Conservation (phyloP, 2,888 invertebrate genomes). For the Torymus texanus region DNA sequence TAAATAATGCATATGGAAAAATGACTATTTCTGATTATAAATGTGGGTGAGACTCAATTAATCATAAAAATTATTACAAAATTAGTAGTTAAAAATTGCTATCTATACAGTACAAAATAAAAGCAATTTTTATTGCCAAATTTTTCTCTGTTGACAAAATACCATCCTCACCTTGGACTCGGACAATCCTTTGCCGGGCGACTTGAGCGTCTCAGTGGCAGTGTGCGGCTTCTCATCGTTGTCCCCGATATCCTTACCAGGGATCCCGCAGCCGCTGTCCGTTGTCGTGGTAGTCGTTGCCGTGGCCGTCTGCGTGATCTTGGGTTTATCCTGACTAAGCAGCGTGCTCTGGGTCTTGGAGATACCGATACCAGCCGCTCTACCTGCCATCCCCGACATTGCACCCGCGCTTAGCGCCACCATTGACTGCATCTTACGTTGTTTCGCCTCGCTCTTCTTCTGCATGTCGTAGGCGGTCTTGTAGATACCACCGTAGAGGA, state of each 20-base stretch:
- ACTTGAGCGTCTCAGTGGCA: conserved; percentile 12
- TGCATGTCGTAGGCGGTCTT: conserved; percentile 98
- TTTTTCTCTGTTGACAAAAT: too few species aligned
- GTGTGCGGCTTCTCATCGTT: conserved; percentile 71
- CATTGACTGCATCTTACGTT: conserved; percentile 96
- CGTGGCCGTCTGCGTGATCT: conserved; percentile 69
- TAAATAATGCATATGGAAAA: too few species aligned
- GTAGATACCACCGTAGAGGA: conserved; percentile 97
- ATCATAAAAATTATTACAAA: too few species aligned
- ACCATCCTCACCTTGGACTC: conserved; percentile 46
- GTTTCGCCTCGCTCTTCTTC: conserved; percentile 96
- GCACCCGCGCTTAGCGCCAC: conserved; percentile 92
- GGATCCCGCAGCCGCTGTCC: conserved; percentile 63
- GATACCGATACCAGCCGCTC: conserved; percentile 90
- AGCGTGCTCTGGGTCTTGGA: conserved; percentile 84
- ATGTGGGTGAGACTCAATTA: too few species aligned
- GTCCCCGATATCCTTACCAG: background rate
- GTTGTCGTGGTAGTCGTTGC: conserved; percentile 78
- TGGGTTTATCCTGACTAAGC: conserved; percentile 84
- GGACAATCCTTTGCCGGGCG: background rate
- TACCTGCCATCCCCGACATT: conserved; percentile 92
- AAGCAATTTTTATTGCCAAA: too few species aligned
- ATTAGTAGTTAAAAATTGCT: too few species aligned
- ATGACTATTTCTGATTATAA: too few species aligned
- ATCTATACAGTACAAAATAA: too few species aligned